Percentiles rank a stretch among this genome's conserved stretches.
Evolutionary conservation across 2,797 vertebrate species (phyloP).

Genomic region (Nannoperca australis): DNA sequence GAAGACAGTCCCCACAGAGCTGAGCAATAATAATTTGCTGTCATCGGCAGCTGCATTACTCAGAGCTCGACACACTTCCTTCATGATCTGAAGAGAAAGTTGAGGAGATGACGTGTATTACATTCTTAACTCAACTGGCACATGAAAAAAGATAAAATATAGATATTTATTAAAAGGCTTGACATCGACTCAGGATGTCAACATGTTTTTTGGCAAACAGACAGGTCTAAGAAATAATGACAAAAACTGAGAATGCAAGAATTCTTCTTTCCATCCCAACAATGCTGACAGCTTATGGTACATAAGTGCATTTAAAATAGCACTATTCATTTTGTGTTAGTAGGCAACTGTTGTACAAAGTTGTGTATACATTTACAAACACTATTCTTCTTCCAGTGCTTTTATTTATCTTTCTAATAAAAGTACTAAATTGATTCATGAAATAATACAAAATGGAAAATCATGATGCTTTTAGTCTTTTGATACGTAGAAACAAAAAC

Average conservation of each 20-base stretch:
- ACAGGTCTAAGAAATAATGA: slow-evolving; percentile 8
- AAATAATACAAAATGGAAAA: not conserved
- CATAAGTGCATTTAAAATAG: slow-evolving; percentile 1
- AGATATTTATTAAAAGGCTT: not conserved
- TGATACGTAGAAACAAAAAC: not conserved
- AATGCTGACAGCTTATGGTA: slow-evolving; percentile 1
- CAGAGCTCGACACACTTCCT: slow-evolving; percentile 95
- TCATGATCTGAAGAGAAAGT: slow-evolving; percentile 91
- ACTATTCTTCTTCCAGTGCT: not conserved
- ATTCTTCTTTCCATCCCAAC: not conserved
- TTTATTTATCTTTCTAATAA: not conserved
- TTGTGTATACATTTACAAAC: not conserved
- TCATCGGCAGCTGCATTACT: slow-evolving; percentile 94
- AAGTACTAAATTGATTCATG: not conserved
- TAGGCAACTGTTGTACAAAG: not conserved
- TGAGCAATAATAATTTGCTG: slow-evolving; percentile 96
- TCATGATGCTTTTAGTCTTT: not conserved
- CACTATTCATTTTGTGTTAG: not conserved
- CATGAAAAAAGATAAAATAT: not conserved
- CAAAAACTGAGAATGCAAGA: slow-evolving; percentile 7
- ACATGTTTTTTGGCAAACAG: not conserved
- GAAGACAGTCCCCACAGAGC: slow-evolving; percentile 95
- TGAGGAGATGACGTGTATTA: slow-evolving; percentile 11
- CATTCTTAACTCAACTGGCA: slow-evolving; percentile 11
- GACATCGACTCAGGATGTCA: not conserved